These are phyloP conservation scores for Leptobrachium leishanense DNA, from an alignment of 2,113 vertebrate species.

Conservation along the genomic window DNA sequence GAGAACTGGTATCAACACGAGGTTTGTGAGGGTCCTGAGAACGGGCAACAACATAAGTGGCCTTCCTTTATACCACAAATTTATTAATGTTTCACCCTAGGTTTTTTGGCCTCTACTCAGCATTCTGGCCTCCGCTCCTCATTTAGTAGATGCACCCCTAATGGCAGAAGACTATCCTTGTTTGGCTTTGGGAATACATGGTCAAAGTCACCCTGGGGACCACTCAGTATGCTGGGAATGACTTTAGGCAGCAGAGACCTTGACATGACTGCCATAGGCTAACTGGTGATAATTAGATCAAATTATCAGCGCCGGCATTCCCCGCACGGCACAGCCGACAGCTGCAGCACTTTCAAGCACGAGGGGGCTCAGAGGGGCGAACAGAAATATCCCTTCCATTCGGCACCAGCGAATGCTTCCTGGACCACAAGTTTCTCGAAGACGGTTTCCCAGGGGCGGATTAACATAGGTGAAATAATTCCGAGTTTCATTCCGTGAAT, in stretches of 20 bases:
- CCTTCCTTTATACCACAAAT: too few species aligned
- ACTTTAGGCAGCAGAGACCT: neutral
- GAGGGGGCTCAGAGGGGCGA: neutral
- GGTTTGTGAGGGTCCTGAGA: too few species aligned
- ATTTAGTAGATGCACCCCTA: constrained; percentile 8
- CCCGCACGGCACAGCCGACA: constrained; percentile 33
- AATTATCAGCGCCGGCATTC: constrained; percentile 42
- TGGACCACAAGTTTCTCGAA: neutral
- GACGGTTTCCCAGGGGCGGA: neutral
- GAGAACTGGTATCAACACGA: too few species aligned
- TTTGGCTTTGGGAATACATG: neutral
- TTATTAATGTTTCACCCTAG: too few species aligned
- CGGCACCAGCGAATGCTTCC: neutral
- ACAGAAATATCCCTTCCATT: neutral
- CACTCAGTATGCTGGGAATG: neutral
- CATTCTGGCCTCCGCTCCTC: too few species aligned
- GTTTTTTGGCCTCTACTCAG: too few species aligned
- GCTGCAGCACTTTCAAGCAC: constrained; percentile 22
- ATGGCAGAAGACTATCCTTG: neutral
- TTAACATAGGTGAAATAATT: constrained; percentile 12
- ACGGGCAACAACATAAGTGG: too few species aligned
- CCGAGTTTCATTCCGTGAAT: constrained; percentile 19
- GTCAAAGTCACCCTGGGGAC: neutral
- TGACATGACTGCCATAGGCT: constrained; percentile 21
- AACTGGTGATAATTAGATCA: constrained; percentile 42